Conservation (phyloP, 2,113 vertebrate species). For the Typhlomys cinereus region DNA sequence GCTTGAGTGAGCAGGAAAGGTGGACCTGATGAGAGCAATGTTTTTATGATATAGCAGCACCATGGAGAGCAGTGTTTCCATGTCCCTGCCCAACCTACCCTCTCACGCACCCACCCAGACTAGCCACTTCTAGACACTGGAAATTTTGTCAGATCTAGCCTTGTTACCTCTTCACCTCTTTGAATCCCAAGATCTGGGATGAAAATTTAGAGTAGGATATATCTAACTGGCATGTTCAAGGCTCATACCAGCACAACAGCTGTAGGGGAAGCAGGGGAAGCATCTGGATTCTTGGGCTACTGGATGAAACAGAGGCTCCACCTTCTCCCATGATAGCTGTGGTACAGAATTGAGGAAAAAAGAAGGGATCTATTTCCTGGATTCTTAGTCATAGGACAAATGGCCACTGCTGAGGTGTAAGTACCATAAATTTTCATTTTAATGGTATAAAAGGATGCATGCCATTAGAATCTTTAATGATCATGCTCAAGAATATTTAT, state of each 20-base stretch:
- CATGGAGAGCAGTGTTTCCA: neutral
- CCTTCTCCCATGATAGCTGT: neutral
- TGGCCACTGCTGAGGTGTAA: neutral
- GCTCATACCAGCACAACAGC: neutral
- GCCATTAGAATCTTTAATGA: neutral
- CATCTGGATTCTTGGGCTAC: neutral
- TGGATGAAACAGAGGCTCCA: neutral
- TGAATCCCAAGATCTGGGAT: neutral
- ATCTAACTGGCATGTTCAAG: neutral
- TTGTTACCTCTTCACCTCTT: neutral
- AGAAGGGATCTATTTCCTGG: neutral
- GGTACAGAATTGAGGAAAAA: neutral
- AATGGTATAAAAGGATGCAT: neutral
- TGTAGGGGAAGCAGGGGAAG: neutral
- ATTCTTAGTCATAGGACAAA: neutral
- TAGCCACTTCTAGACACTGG: neutral
- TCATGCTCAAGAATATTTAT: neutral
- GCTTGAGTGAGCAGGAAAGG: neutral
- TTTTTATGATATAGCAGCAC: neutral
- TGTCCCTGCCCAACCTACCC: too few relatives aligned
- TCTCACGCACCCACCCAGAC: fast-evolving
- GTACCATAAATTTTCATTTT: neutral
- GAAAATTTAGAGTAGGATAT: neutral
- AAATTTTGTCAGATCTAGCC: neutral
- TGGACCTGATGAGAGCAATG: neutral